Evolutionary conservation across 92 coral and sea anemone genomes (phyloP).

Genomic region (Ricordea florida): DNA sequence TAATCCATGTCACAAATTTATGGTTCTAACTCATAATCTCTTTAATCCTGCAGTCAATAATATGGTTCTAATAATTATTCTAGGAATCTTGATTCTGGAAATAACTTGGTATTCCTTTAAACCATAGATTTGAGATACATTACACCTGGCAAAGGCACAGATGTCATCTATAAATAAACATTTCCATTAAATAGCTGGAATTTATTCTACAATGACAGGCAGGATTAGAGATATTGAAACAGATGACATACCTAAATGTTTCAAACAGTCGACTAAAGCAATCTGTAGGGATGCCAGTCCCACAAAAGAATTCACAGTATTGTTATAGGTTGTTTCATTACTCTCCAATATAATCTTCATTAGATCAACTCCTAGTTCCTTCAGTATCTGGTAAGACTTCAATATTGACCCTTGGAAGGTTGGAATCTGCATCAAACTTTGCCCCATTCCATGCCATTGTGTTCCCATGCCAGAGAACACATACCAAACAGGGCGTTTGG

Average conservation of each 20-base stretch:
- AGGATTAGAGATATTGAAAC: too few species aligned
- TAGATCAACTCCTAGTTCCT: constrained; percentile 65
- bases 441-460: constrained; percentile 87
- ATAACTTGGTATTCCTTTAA: too few species aligned
- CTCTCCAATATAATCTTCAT: constrained; percentile 69
- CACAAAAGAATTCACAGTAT: constrained; percentile 73
- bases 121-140: too few species aligned
- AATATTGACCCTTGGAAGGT: constrained; percentile 57
- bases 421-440: constrained; percentile 71
- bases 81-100: too few species aligned
- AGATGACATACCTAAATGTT: constrained; percentile 46
- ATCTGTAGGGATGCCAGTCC: constrained; percentile 85
- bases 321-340: constrained; percentile 59
- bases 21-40: too few species aligned
- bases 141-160: too few species aligned
- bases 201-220: too few species aligned
- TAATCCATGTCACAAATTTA: too few species aligned
- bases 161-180: too few species aligned
- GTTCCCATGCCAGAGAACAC: constrained; percentile 90
- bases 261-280: constrained; percentile 77
- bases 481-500: constrained; percentile 70
- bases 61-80: too few species aligned
- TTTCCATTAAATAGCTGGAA: too few species aligned
- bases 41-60: too few species aligned
- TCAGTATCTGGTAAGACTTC: constrained; percentile 57